These are phyloP conservation scores for Ectropis crepuscularia DNA, from an alignment of 2,888 invertebrate genomes.

Conservation along the genomic window DNA sequence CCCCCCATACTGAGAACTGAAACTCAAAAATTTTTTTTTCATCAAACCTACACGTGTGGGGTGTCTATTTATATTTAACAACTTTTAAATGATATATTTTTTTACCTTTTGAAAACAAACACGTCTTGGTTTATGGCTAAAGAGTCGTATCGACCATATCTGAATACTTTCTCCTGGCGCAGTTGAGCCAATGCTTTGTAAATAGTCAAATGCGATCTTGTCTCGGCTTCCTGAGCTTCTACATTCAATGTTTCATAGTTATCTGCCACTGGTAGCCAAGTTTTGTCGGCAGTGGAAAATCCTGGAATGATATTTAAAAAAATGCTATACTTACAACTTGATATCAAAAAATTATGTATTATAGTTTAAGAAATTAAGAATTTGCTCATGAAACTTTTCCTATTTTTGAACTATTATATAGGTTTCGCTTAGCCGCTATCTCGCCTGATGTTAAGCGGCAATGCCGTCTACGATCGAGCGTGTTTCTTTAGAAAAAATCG, in stretches of 20 bases:
- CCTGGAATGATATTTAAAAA: slow-evolving; percentile 60
- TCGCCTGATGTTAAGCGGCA: no score
- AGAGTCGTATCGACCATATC: slow-evolving; percentile 81
- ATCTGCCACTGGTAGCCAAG: slow-evolving; percentile 88
- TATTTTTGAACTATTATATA: no score
- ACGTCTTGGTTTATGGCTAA: slow-evolving; percentile 81
- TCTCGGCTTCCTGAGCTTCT: slow-evolving; percentile 72
- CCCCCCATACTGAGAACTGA: no score
- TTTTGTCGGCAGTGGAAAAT: slow-evolving; percentile 83
- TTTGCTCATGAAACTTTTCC: not conserved
- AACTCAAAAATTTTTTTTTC: no score
- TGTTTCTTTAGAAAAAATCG: no score
- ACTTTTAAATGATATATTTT: not conserved
- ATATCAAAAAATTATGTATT: not conserved
- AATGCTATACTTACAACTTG: not conserved
- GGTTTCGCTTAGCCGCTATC: no score
- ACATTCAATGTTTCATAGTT: slow-evolving; percentile 86
- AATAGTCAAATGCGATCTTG: slow-evolving; percentile 85
- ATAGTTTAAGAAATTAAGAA: not conserved
- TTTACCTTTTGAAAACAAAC: slow-evolving; percentile 83
- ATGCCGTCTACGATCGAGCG: no score
- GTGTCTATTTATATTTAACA: no score
- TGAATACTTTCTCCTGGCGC: slow-evolving; percentile 80
- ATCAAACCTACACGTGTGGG: no score
- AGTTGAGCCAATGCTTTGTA: slow-evolving; percentile 85